These are phyloP conservation scores for Procambarus virginalis DNA, from an alignment of 1,140 invertebrate genomes.

Conservation along the genomic window DNA sequence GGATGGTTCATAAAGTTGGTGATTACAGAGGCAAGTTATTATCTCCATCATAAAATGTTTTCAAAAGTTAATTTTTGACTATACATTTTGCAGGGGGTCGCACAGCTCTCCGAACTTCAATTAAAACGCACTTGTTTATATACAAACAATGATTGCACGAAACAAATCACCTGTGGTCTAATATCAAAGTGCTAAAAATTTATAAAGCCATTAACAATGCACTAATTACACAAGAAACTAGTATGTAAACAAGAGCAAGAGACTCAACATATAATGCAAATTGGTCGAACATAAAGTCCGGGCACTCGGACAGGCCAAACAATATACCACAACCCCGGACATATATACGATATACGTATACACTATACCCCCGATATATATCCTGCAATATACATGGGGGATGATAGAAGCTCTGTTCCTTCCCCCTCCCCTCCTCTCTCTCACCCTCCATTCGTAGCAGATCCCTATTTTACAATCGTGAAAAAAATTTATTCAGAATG, in stretches of 20 bases:
- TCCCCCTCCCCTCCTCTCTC: not conserved
- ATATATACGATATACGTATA: constrained; percentile 58
- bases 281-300: constrained; percentile 50
- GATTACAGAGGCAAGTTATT: constrained; percentile 16
- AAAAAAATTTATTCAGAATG: constrained; percentile 65
- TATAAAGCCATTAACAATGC: constrained; percentile 28
- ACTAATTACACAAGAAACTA: constrained; percentile 46
- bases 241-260: constrained; percentile 18
- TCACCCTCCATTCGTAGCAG: constrained; percentile 24
- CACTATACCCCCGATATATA: constrained; percentile 47
- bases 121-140: not conserved
- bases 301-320: constrained; percentile 48
- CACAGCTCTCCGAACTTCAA: not conserved
- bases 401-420: constrained; percentile 42
- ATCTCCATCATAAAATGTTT: not conserved
- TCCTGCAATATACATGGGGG: constrained; percentile 35
- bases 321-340: constrained; percentile 62
- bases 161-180: too few species aligned
- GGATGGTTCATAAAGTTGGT: constrained; percentile 4
- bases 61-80: constrained; percentile 6
- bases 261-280: constrained; percentile 58
- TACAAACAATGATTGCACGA: too few species aligned
- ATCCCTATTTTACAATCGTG: constrained; percentile 62
- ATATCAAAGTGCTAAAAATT: not conserved
- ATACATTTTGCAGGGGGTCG: not conserved